These are phyloP conservation scores for Phortica okadai DNA, from an alignment of 2,888 invertebrate genomes.

Conservation along the genomic window DNA sequence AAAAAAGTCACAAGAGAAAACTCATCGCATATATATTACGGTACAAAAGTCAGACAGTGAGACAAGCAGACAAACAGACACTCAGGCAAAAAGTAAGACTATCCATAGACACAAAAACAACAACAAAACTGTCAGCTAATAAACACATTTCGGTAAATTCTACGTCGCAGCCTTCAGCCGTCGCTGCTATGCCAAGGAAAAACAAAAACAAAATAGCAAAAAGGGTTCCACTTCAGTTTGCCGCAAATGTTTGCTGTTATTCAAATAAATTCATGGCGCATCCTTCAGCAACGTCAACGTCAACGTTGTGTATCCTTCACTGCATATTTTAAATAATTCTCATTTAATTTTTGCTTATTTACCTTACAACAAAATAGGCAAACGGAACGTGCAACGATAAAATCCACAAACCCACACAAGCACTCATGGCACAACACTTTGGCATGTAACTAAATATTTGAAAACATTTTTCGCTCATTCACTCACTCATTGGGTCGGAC, in stretches of 20 bases:
- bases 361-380: not conserved
- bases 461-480: slow-evolving; percentile 14
- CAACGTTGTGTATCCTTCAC: slow-evolving; percentile 13
- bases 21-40: slow-evolving; percentile 16
- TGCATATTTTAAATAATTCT: slow-evolving; percentile 27
- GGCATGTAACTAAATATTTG: slow-evolving; percentile 27
- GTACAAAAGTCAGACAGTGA: not conserved
- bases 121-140: slow-evolving; percentile 16
- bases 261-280: slow-evolving; percentile 20
- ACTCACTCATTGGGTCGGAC: not conserved
- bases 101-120: not conserved
- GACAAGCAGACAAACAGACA: not conserved
- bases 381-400: not conserved
- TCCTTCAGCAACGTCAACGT: not conserved
- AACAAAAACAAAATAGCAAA: not conserved
- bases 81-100: not conserved
- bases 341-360: slow-evolving; percentile 23
- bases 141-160: not conserved
- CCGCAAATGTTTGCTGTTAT: slow-evolving; percentile 14
- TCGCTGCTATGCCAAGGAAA: too few relatives aligned
- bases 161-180: too few relatives aligned
- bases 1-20: slow-evolving; percentile 30
- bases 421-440: not conserved
- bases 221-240: not conserved
- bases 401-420: not conserved